Evolutionary conservation across 1,140 invertebrate species (phyloP).

Genomic region (Stenopsyche tienmushanensis): DNA sequence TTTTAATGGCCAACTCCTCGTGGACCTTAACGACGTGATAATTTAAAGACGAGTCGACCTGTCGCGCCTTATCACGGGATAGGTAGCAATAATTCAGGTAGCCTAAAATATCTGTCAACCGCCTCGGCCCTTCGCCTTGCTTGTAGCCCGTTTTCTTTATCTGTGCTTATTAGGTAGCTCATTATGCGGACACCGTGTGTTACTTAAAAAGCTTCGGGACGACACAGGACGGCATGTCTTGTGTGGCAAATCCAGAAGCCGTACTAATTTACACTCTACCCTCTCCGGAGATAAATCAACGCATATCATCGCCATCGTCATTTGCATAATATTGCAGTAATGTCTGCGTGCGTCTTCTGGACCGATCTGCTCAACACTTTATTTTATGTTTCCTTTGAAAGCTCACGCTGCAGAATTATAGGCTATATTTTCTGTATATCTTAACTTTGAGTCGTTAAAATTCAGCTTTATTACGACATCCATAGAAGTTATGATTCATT

Average conservation of each 20-base stretch:
- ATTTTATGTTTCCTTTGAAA: too few species aligned
- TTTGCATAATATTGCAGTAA: background rate
- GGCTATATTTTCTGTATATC: too few species aligned
- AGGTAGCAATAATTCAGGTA: conserved; percentile 33
- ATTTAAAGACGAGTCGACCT: conserved; percentile 32
- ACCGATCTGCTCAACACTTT: too few species aligned
- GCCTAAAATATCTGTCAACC: conserved; percentile 28
- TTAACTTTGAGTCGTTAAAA: too few species aligned
- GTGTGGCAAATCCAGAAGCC: background rate
- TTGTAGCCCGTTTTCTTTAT: background rate
- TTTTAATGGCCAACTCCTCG: conserved; percentile 14
- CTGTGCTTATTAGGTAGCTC: conserved; percentile 3
- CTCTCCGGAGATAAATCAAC: background rate
- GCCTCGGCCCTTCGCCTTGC: background rate
- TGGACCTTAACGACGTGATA: conserved; percentile 36
- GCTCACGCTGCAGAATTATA: too few species aligned
- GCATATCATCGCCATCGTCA: background rate
- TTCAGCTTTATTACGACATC: too few species aligned
- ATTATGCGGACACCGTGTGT: background rate
- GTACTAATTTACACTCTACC: background rate
- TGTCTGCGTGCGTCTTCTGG: too few species aligned
- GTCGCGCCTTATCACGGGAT: conserved; percentile 6
- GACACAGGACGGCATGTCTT: too few species aligned
- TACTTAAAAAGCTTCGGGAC: background rate
- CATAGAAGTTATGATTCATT: too few species aligned